Evolutionary conservation across 30 jellyfish, hydroid and myxozoan species (phyloP).

Genomic region (Cassiopea andromeda): DNA sequence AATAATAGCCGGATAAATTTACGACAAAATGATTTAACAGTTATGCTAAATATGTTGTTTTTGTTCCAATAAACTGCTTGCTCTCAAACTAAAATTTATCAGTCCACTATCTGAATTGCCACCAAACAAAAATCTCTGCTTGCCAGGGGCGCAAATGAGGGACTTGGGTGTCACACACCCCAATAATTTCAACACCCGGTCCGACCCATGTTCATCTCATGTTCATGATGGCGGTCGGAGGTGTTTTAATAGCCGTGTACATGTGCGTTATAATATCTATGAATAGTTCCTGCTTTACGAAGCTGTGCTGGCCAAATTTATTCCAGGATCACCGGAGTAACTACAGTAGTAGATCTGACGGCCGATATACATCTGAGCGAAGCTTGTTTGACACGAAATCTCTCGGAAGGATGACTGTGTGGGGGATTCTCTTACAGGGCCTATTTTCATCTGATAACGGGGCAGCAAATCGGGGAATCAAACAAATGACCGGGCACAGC

Average conservation of each 20-base stretch:
- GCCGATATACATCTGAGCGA: constrained; percentile 30
- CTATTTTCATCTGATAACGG: constrained; percentile 46
- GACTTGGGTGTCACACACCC: too few relatives aligned
- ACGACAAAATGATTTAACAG: too few relatives aligned
- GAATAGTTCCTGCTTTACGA: constrained; percentile 12
- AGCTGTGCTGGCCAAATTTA: constrained; percentile 48
- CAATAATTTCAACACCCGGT: too few relatives aligned
- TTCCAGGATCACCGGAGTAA: constrained; percentile 26
- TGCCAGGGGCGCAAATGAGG: too few relatives aligned
- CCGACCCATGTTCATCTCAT: too few relatives aligned
- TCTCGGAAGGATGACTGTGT: constrained; percentile 52
- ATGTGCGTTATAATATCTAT: not conserved
- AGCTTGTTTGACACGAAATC: constrained; percentile 18
- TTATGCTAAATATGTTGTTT: too few relatives aligned
- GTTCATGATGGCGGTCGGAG: constrained; percentile 1
- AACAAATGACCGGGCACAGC: constrained; percentile 52
- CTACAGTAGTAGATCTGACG: constrained; percentile 23
- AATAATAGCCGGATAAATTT: too few relatives aligned
- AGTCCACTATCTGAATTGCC: too few relatives aligned
- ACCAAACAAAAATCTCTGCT: too few relatives aligned
- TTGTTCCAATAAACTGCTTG: too few relatives aligned
- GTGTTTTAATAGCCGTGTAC: constrained; percentile 19
- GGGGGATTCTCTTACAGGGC: constrained; percentile 30
- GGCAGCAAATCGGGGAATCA: constrained; percentile 51
- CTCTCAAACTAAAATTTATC: too few relatives aligned